These are phyloP conservation scores for Phymastichus coffea DNA, from an alignment of 1,140 invertebrate species.

Conservation along the genomic window DNA sequence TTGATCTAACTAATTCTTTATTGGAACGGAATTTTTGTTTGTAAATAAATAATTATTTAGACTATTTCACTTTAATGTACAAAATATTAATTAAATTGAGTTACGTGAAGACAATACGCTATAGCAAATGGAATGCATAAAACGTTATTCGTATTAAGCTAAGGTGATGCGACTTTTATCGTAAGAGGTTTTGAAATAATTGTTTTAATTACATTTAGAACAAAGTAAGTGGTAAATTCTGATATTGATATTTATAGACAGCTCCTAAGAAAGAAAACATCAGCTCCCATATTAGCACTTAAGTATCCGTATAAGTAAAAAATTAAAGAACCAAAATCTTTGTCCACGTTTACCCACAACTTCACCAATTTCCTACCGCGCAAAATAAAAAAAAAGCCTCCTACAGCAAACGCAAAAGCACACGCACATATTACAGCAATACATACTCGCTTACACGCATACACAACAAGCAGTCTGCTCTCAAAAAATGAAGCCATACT, in stretches of 20 bases:
- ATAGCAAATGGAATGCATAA: slow-evolving; percentile 1
- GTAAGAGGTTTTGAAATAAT: slow-evolving; percentile 9
- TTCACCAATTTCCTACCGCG: slow-evolving; percentile 8
- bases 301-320: slow-evolving; percentile 7
- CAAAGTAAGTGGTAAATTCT: background rate
- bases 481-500: slow-evolving; percentile 19
- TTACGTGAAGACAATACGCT: background rate
- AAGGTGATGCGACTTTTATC: slow-evolving; percentile 8
- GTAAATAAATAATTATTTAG: too few species aligned
- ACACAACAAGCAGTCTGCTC: slow-evolving; percentile 40
- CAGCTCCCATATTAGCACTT: slow-evolving; percentile 3
- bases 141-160: slow-evolving; percentile 22
- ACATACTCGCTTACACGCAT: slow-evolving; percentile 19
- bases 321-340: slow-evolving; percentile 5
- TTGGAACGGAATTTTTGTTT: too few species aligned
- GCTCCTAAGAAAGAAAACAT: background rate
- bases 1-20: slow-evolving; percentile 13
- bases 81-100: background rate
- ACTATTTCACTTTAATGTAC: too few species aligned
- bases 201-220: slow-evolving; percentile 4
- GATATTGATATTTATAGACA: slow-evolving; percentile 6
- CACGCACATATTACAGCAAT: background rate
- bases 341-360: background rate
- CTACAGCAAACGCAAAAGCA: slow-evolving; percentile 5
- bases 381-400: slow-evolving; percentile 21